Evolutionary conservation across 2,113 vertebrate species (phyloP), one percentile per base, ranked within the genome.

Genomic region (Aythya baeri): DNA sequence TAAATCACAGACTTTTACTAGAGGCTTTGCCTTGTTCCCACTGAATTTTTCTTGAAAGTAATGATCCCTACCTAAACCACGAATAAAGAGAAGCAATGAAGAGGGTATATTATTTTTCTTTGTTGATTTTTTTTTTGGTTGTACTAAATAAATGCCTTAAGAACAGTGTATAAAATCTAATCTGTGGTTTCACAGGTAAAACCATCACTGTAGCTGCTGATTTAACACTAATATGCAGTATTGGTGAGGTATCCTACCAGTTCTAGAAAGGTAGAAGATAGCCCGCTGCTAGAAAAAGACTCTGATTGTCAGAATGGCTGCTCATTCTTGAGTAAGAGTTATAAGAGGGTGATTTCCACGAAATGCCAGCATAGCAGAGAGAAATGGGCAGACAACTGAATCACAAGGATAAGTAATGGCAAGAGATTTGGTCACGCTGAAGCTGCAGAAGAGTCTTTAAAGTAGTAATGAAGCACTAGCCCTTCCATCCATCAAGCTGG

Each of bases 91-190:
- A 67, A 93, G 23, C 34, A 71, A 50, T 91, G 11, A 16, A 6
- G 81, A 88, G 84, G 82, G 20, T 78, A 52, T 78, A 32, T 75
- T 91, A 63, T 91, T 85, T 93, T 54, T 95, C 76, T 54, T 50
- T 25, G 26, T 36, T 89, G 63, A 65, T 50, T 38, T 92, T 38
- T 92, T 92, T 66, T 79, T 87, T 89, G 59, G 82, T 86, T 86
- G 36, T 87, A 59, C 43, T 91, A 85, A 92, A 94, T 93, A 91
- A 92, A 90, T 94, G 79, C 86, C 94, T 97, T 97, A 94, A 83
- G 52, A 81, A 80, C 88, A 89, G 65, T 22, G 12, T 79, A 66
- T 91, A 43, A 74, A 94, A 76, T 66, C 32, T 65, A 12, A 75
- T 71, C n/a, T 75, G 22, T 88, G n/a, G 36, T 67, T 96, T 92